Evolutionary conservation across 2,113 vertebrate genomes (phyloP).

Genomic region (Megaceryle maxima): DNA sequence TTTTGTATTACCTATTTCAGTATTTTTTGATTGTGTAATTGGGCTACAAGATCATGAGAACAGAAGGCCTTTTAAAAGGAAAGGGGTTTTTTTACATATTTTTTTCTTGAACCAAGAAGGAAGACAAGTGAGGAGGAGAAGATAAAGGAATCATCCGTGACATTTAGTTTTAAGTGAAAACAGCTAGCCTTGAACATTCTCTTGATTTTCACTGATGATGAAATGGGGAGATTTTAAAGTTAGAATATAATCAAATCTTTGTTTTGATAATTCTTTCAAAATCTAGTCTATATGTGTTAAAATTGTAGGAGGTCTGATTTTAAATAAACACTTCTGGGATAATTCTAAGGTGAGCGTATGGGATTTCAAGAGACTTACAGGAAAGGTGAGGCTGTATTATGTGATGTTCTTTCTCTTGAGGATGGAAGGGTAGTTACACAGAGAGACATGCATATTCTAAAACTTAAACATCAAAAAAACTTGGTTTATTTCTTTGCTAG

Average conservation of each 20-base stretch:
- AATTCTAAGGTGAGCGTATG: neutral
- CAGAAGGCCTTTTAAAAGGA: neutral
- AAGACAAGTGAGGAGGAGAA: neutral
- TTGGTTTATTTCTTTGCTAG: neutral
- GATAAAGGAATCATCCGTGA: neutral
- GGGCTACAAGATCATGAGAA: neutral
- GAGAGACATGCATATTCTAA: neutral
- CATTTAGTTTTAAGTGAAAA: neutral
- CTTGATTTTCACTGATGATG: neutral
- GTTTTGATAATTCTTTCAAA: neutral
- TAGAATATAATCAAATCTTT: neutral
- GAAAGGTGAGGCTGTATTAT: neutral
- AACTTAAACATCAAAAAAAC: neutral
- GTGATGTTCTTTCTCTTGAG: neutral
- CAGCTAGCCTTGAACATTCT: neutral
- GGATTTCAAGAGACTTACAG: neutral
- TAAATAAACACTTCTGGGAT: neutral
- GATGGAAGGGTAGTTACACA: neutral
- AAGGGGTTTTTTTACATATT: neutral
- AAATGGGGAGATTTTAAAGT: neutral
- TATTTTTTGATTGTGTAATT: neutral
- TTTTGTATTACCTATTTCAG: neutral
- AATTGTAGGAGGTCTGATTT: neutral
- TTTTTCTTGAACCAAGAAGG: neutral
- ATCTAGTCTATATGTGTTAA: neutral